Percentiles rank a stretch among this genome's conserved stretches.
Evolutionary conservation across 2,797 vertebrate species (phyloP).

Genomic region (Sebastes taczanowskii): DNA sequence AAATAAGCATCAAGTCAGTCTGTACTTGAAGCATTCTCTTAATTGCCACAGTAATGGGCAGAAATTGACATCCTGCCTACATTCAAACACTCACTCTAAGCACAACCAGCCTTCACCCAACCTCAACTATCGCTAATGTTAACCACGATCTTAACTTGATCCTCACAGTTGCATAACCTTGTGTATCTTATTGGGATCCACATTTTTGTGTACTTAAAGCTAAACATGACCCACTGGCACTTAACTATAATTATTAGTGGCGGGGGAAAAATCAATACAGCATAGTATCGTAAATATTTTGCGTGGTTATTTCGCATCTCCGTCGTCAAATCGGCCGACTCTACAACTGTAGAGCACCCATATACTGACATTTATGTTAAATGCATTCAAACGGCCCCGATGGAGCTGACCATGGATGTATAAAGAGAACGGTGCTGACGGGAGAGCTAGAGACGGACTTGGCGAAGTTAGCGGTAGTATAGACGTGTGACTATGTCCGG

Average conservation of each 20-base stretch:
- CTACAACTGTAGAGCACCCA: too few relatives aligned
- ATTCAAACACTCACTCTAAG: neutral
- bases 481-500: too few relatives aligned
- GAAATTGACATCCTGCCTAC: neutral
- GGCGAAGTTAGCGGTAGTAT: too few relatives aligned
- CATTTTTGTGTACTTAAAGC: neutral
- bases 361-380: too few relatives aligned
- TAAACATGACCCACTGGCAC: neutral
- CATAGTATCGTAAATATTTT: too few relatives aligned
- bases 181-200: neutral
- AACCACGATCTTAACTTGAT: neutral
- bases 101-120: neutral
- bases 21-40: neutral
- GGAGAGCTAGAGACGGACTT: too few relatives aligned
- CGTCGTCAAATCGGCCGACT: too few relatives aligned
- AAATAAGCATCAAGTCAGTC: neutral
- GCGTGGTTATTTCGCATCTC: too few relatives aligned
- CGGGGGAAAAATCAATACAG: too few relatives aligned
- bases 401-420: too few relatives aligned
- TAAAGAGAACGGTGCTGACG: too few relatives aligned
- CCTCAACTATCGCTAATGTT: neutral
- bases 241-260: neutral
- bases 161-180: neutral
- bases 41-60: neutral
- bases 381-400: too few relatives aligned